Evolutionary conservation across 2,888 invertebrate species (phyloP), one percentile per base, ranked within the genome.

Genomic region (Brachypalpus laphriformis): DNA sequence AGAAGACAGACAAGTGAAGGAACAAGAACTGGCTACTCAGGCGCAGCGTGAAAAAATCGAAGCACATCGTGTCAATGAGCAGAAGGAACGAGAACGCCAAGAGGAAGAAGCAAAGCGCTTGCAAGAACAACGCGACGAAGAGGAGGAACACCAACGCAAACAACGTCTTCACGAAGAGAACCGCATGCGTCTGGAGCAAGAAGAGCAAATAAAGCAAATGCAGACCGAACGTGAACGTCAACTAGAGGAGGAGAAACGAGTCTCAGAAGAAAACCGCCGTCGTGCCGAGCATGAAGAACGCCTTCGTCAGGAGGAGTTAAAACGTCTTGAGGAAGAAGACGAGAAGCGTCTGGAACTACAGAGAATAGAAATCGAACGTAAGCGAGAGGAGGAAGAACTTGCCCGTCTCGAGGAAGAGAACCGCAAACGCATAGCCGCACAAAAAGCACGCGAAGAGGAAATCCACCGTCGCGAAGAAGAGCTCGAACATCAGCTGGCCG

Each of bases 371-470:
- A 88, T 89, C 54, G 87, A 88, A 2, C 89, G 89, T 31, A 87
- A 85, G 63, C 88, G 89, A 11, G 89, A 90, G 54, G 87, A 89
- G 59, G 89, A 89, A 34, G 92, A 91, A 82, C 78, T 91, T 14
- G 87, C 87, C 1, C 89, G 90, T 1, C 56, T 91, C 2, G 88
- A 88, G 28, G 90, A 90, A 77, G 91, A 91, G 51, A 88, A 89
- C 42, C 88, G 76, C 3, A 89, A 88, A 14, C 89, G 90, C 0
- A 88, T 89, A 34, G 88, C 89, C 63, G 86, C 87, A 31, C 88
- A 90, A 72, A 89, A 89, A 14, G 88, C 89, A 57, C 91, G 91
- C 1, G 90, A 90, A 57, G 89, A 87, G 0, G 91, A 92, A 76
- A 91, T 91, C 1, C 88, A 87, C 2, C 83, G 87, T 8, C 89